Evolutionary conservation across 2,888 invertebrate species (phyloP), one percentile per base, ranked within the genome.

Genomic region (Suillia variegata): DNA sequence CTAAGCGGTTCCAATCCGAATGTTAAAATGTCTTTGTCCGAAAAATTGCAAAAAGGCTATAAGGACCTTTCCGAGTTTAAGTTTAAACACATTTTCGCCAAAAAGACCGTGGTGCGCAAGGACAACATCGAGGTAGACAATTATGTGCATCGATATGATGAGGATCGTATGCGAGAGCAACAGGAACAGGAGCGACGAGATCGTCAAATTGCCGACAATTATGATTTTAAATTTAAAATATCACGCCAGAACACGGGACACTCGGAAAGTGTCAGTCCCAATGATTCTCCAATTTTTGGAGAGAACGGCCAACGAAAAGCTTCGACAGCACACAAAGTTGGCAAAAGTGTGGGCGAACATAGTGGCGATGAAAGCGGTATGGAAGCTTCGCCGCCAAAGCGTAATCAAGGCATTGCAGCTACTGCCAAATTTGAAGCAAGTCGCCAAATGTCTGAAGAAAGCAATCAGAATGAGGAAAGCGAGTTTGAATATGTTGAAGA

Each of bases 41-140:
- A 81, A 52, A 74, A 68, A 3, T 58, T 79, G 42, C 80, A 77
- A 50, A 75, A 74, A 20, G 74, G 79, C 55, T 81, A 79, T 63
- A 80, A 76, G 57, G 78, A 78, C 34, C 61, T 80, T 2, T 72
- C 75, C n/a, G 79, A 80, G 21, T 73, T 81, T 57, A 74, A 77
- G 18, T 58, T 81, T 6, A 80, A 77, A 59, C 71, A 78, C 66
- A 66, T 81, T 48, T 76, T 81, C 31, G 71, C 73, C 22, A 80
- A 73, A 62, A 78, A 79, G 56, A 79, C 78, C 2, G 69, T 74
- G 1, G 68, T 81, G 1, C 73, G 74, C 1, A 69, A 66, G 22
- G 80, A 80, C n/a, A 67, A 62, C 56, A 81, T 81, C 31, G 70
- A 77, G 42, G 74, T 81, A 24, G 72, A 74, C 13, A 71, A 73